phyloP scores from a whole-genome alignment of 2,888 invertebrate species.

The Andrena praecox region DNA sequence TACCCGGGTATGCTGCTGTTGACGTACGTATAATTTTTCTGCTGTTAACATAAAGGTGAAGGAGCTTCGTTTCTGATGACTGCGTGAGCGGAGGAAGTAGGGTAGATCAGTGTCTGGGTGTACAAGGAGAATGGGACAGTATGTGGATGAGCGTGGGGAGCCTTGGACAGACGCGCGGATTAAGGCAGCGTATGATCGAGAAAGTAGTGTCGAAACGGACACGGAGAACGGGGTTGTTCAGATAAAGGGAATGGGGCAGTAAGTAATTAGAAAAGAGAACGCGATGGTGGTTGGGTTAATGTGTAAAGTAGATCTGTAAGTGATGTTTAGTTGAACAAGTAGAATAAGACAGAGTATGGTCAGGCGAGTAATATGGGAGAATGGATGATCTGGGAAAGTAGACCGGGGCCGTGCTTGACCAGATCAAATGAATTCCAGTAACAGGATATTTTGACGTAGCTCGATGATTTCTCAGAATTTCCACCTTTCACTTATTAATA shows the following conservation, averaged over 20 bases:
- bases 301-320: too few relatives aligned
- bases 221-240: background rate
- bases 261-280: background rate
- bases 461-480: too few relatives aligned
- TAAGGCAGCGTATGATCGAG: background rate
- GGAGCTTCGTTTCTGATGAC: background rate
- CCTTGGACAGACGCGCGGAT: background rate
- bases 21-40: too few relatives aligned
- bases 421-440: background rate
- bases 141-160: background rate
- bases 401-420: background rate
- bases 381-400: background rate
- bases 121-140: slow-evolving; percentile 14
- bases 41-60: too few relatives aligned
- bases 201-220: background rate
- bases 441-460: background rate
- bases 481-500: too few relatives aligned
- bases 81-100: slow-evolving; percentile 9
- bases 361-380: background rate
- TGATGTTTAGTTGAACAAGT: background rate
- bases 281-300: too few relatives aligned
- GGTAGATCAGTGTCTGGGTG: slow-evolving; percentile 3
- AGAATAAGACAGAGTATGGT: background rate
- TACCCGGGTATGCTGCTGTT: too few relatives aligned
- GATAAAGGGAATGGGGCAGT: background rate